Base-by-base conservation (phyloP, 2,797 vertebrate species). In the Anableps anableps region DNA sequence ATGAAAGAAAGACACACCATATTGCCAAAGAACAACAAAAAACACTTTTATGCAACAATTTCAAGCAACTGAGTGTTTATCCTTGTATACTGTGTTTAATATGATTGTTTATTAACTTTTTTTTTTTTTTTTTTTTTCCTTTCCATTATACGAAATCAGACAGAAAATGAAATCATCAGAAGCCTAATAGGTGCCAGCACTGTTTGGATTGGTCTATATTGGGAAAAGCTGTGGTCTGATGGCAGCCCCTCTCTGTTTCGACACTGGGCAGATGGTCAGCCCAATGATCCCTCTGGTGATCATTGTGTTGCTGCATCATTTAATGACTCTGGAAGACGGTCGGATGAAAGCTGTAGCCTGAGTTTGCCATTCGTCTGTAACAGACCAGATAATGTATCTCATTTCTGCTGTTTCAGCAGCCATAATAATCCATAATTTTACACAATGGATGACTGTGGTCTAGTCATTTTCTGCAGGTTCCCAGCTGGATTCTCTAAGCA, bases 151-250 rank as follows among this genome's bases (percentile, higher is more conserved):
- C 55, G 55, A 60, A 60, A 60, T 60, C 55, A 60, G n/a, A 16
- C 55, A 31, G 55, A 60, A 31, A 60, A 60, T 60, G n/a, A 60
- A 31, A 60, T 60, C n/a, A 60, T 60, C 55, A 60, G 55, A 60
- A 60, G 0, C n/a, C 55, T 58, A 29, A 5, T 58, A 31, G 31
- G 19, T 34, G 17, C 16, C 43, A 72, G 0, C 34, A 26, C 0
- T 70, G 66, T 16, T 7, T 70, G 21, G 21, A 70, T 70, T 70
- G 66, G 66, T 26, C 66, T 70, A 21, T 70, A 26, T 43, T 3
- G 66, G 38, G 66, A 70, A 70, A 70, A n/a, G 38, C 23, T 70
- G 21, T 70, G 66, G 66, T 70, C 66, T n/a, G 66, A 70, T 70
- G 66, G 66, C 9, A 43, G 60, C 60, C 3, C 5, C 16, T 64